Evolutionary conservation across 2,797 vertebrate species (phyloP), one percentile per base, ranked within the genome.

Genomic region (Setipinna tenuifilis): DNA sequence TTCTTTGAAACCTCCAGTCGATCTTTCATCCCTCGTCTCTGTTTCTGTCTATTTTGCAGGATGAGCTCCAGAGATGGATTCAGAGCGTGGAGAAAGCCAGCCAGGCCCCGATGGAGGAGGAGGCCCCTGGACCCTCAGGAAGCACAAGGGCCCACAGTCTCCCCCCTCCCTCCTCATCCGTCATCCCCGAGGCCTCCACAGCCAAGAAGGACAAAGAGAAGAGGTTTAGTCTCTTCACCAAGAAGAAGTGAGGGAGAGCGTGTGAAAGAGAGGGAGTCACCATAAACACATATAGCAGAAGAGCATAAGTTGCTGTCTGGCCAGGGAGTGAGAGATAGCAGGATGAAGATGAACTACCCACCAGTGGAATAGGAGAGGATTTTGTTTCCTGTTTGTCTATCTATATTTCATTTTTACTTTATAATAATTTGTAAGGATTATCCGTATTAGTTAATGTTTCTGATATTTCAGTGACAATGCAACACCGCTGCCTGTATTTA

Each of bases 191-290:
- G 95, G 85, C 93, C 88, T 91, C 93, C 85, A 88, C 96, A 81
- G 94, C 95, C 92, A 98, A 98, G 92, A 98, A 98, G 90, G 96
- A 96, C 89, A 98, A 97, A 91, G 97, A 99, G 91, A 99, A 98
- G 95, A 97, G 96, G 93, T 98, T 97, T 92, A 96, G 96, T 92
- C 97, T 96, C 91, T 98, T 98, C 89, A 94, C 97, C 87, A 99
- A 97, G 90, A 99, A 99, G 95, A 99, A 99, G 94, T 98, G 95
- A 96, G 87, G 85, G 81, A 87, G 80, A 87, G 80, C 16, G 25
- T 23, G 41, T 16, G 6, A 28, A 25, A 35, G 11, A 23, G 17
- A 14, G 85, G 65, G n/a, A 82, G 82, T 21, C 62, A 87, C 0
- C 50, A 86, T 88, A 80, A 68, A 86, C 87, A 84, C 59, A 65